Evolutionary conservation across 1,140 invertebrate genomes (phyloP).

Genomic region (Drosophila eugracilis): DNA sequence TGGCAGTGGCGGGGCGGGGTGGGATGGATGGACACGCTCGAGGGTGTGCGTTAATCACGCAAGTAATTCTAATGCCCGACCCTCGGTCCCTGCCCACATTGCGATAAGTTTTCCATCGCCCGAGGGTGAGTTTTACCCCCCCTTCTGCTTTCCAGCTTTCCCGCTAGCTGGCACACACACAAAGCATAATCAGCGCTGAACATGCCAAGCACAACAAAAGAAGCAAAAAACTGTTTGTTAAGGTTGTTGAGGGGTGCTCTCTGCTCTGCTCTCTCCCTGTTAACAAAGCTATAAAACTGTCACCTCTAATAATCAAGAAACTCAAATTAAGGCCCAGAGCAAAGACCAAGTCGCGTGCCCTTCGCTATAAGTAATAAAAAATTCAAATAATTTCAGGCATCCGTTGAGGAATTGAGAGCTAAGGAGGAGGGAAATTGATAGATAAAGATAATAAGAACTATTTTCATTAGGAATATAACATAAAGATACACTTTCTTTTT

Average conservation of each 20-base stretch:
- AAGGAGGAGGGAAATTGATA: too few species aligned
- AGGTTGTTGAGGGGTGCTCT: conserved; percentile 10
- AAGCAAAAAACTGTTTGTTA: conserved; percentile 19
- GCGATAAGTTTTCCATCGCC: conserved; percentile 64
- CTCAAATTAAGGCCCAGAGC: conserved; percentile 34
- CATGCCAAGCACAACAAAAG: conserved; percentile 77
- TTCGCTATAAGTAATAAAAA: conserved; percentile 29
- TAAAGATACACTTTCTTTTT: too few species aligned
- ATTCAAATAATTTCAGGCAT: conserved; percentile 25
- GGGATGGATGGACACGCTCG: conserved; percentile 45
- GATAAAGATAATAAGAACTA: too few species aligned
- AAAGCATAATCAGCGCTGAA: conserved; percentile 81
- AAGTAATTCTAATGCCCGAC: conserved; percentile 78
- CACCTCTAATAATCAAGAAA: conserved; percentile 61
- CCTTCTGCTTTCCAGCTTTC: not conserved
- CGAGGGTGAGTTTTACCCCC: conserved; percentile 62
- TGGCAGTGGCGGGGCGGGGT: too few species aligned
- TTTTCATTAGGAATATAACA: too few species aligned
- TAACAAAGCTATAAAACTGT: conserved; percentile 83
- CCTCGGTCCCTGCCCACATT: conserved; percentile 20
- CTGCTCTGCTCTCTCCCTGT: conserved; percentile 47
- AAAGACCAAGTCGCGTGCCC: conserved; percentile 48
- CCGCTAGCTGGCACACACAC: conserved; percentile 55
- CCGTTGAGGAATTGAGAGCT: conserved; percentile 1
- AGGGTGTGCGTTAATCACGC: conserved; percentile 81